phyloP scores from a whole-genome alignment of 2,113 vertebrate species.

The Gasterosteus aculeatus region DNA sequence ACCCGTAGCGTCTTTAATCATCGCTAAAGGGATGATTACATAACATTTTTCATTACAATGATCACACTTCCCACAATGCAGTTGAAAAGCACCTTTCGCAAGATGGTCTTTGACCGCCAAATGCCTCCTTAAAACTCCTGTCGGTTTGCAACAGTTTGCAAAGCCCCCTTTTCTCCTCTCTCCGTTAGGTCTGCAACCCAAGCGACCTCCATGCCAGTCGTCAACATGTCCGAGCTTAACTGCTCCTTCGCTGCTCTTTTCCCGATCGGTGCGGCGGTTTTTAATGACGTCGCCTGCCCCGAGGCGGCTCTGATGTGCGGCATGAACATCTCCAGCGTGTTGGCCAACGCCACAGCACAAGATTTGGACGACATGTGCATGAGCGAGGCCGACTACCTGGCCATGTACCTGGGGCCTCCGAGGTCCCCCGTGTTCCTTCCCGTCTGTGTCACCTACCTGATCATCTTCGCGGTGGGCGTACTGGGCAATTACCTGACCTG shows the following conservation, averaged over 20 bases:
- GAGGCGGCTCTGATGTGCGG: slow-evolving; percentile 55
- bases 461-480: slow-evolving; percentile 76
- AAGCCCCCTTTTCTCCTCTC: not conserved
- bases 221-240: slow-evolving; percentile 60
- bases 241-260: slow-evolving; percentile 59
- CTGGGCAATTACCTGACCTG: slow-evolving; percentile 80
- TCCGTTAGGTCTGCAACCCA: slow-evolving; percentile 7
- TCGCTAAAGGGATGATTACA: not conserved
- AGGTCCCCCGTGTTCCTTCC: slow-evolving; percentile 74
- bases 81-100: not conserved
- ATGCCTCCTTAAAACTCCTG: not conserved
- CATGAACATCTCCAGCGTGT: slow-evolving; percentile 62
- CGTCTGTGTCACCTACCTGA: slow-evolving; percentile 71
- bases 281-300: slow-evolving; percentile 50
- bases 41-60: not conserved
- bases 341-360: slow-evolving; percentile 34
- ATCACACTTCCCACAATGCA: not conserved
- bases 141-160: not conserved
- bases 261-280: not conserved
- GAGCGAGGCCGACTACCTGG: slow-evolving; percentile 63
- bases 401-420: slow-evolving; percentile 50
- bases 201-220: not conserved
- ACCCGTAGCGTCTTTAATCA: not conserved
- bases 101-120: not conserved
- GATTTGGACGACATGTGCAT: slow-evolving; percentile 64